A percentile compares a stretch with the other conserved stretches of the same genome.
Conservation (phyloP, 2,113 vertebrate species). For the Recurvirostra avosetta region DNA sequence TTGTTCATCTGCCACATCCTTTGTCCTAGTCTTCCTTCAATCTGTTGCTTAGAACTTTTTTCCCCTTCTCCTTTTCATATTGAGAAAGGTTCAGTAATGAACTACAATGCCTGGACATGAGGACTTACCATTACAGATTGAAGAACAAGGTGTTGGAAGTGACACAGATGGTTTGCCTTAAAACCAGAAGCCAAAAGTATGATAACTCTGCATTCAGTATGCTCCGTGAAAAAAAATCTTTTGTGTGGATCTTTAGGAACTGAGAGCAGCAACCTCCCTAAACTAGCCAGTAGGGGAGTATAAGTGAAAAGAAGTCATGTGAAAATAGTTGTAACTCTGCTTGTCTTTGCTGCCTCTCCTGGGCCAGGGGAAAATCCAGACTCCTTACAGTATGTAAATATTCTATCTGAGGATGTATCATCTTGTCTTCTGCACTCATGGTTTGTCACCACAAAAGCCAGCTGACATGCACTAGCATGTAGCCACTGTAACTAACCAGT, state of each 20-base stretch:
- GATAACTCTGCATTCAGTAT: neutral
- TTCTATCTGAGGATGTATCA: neutral
- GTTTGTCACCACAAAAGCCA: neutral
- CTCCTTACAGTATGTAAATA: neutral
- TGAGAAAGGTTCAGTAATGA: neutral
- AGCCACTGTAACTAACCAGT: neutral
- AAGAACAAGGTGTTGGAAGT: neutral
- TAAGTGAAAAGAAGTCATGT: neutral
- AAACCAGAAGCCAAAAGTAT: neutral
- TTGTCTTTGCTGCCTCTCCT: neutral
- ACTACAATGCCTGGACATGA: neutral
- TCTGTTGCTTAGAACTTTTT: neutral
- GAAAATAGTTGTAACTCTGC: neutral
- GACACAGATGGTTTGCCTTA: neutral
- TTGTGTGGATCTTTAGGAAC: neutral
- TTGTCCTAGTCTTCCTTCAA: neutral
- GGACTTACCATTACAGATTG: neutral
- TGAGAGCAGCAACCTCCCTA: neutral
- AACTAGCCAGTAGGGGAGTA: neutral
- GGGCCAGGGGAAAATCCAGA: neutral
- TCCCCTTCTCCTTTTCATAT: neutral
- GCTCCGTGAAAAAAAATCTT: neutral
- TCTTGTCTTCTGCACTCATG: neutral
- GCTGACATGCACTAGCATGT: accelerated
- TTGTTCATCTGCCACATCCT: neutral